Evolutionary conservation across 2,113 vertebrate species (phyloP).

Genomic region (Calidris pygmaea): DNA sequence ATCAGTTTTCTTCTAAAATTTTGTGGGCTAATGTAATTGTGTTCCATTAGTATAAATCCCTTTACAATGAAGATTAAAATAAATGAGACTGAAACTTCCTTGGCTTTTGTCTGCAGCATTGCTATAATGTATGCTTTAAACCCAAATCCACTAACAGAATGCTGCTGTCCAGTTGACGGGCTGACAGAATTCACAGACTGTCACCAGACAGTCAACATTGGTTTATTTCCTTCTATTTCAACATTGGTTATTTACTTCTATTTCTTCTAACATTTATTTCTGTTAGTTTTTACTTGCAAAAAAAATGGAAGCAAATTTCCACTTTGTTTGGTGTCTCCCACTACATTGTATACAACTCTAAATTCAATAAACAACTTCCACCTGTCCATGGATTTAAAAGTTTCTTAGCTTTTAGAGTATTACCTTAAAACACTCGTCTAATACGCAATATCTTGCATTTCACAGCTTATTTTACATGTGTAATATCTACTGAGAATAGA

Average conservation of each 20-base stretch:
- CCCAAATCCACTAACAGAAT: background rate
- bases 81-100: slow-evolving; percentile 31
- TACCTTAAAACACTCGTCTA: background rate
- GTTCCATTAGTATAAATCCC: slow-evolving; percentile 42
- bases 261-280: background rate
- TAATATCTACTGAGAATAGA: background rate
- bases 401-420: background rate
- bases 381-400: background rate
- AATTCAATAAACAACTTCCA: background rate
- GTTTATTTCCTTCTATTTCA: background rate
- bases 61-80: slow-evolving; percentile 49
- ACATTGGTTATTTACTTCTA: background rate
- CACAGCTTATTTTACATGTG: background rate
- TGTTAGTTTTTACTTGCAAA: background rate
- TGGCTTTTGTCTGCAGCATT: background rate
- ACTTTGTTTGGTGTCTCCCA: background rate
- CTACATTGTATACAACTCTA: background rate
- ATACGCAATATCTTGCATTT: background rate
- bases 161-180: background rate
- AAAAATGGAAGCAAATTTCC: background rate
- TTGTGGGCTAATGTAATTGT: slow-evolving; percentile 27
- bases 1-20: slow-evolving; percentile 30
- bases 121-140: background rate
- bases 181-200: background rate
- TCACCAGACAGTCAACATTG: background rate